Percentiles rank a stretch among this genome's conserved stretches.
phyloP scores from a whole-genome alignment of 1,140 invertebrate species.

The Meteorus sp. region DNA sequence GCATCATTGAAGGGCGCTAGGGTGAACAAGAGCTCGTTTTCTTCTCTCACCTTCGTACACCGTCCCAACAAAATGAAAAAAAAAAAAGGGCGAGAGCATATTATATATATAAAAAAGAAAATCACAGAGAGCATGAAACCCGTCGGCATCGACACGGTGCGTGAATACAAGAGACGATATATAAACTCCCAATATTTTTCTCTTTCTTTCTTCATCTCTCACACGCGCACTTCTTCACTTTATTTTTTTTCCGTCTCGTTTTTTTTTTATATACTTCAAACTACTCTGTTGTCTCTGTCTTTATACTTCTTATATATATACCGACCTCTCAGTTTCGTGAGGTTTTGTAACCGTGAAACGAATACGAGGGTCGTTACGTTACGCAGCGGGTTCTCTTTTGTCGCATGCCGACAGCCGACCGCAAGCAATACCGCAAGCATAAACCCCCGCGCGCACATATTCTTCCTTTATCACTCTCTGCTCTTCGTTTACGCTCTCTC shows the following conservation, averaged over 20 bases:
- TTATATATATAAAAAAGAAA: too few relatives aligned
- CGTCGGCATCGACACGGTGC: neutral
- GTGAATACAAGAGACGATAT: neutral
- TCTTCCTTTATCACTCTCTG: too few relatives aligned
- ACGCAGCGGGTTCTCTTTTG: conserved; percentile 57
- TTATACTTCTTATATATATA: neutral
- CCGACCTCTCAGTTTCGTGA: conserved; percentile 4
- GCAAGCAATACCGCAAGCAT: conserved; percentile 42
- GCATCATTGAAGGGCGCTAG: conserved; percentile 8
- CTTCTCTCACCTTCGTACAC: neutral
- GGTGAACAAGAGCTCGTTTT: conserved; percentile 5
- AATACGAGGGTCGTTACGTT: conserved; percentile 57
- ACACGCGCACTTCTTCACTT: neutral
- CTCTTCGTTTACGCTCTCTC: too few relatives aligned
- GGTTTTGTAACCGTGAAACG: conserved; percentile 53
- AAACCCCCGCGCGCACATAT: too few relatives aligned
- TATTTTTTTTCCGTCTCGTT: conserved; percentile 1
- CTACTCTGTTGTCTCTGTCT: neutral
- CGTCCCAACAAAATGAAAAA: too few relatives aligned
- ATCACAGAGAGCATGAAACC: neutral
- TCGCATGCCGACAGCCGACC: conserved; percentile 56
- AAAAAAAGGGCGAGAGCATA: too few relatives aligned
- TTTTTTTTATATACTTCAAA: conserved; percentile 1
- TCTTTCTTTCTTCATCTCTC: neutral
- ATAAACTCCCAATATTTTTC: neutral